These are phyloP conservation scores for Dasyornis broadbenti DNA, from an alignment of 2,113 vertebrate genomes.

Conservation along the genomic window DNA sequence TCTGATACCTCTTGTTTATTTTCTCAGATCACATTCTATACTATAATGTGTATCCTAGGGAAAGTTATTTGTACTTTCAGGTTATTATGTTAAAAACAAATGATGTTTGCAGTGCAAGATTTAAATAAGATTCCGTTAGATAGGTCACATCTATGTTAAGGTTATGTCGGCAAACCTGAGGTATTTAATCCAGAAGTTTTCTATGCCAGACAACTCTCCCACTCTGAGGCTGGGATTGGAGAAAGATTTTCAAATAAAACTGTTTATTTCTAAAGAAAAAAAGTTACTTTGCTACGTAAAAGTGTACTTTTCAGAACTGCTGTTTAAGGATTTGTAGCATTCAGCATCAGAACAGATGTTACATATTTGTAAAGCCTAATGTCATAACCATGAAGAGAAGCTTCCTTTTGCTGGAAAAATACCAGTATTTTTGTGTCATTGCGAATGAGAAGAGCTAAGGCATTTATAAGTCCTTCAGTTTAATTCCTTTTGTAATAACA, in stretches of 20 bases:
- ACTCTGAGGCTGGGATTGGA: not conserved
- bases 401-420: not conserved
- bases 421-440: not conserved
- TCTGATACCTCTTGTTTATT: not conserved
- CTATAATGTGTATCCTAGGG: not conserved
- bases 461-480: not conserved
- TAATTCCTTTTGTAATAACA: not conserved
- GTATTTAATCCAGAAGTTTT: not conserved
- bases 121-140: not conserved
- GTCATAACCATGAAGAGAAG: not conserved
- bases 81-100: not conserved
- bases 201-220: not conserved
- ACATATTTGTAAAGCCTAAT: fast-evolving
- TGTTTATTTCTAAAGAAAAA: not conserved
- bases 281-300: not conserved
- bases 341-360: not conserved
- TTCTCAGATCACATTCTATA: not conserved
- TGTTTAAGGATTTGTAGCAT: not conserved
- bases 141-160: fast-evolving
- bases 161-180: not conserved
- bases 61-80: not conserved
- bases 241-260: not conserved
- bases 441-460: not conserved
- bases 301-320: not conserved
- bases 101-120: not conserved